phyloP scores from a whole-genome alignment of 2,797 vertebrate species.

The Pseudochaenichthys georgianus region DNA sequence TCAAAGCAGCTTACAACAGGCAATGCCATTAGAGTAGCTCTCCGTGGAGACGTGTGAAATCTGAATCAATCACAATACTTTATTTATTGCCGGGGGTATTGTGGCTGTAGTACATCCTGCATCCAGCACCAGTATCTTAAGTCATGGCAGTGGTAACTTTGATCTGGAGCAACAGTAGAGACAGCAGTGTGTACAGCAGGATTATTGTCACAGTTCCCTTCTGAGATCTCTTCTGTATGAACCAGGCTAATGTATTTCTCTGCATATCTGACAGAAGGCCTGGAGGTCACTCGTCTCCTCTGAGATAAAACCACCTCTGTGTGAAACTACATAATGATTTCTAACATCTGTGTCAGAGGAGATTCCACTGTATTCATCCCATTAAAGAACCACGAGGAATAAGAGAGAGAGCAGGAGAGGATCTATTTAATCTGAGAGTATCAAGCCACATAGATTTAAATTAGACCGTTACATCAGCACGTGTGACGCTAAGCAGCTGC shows the following conservation, averaged over 20 bases:
- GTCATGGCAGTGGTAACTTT: too few relatives aligned
- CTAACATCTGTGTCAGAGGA: background rate
- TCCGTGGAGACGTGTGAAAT: background rate
- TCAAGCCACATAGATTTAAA: background rate
- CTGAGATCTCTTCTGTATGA: slow-evolving; percentile 43
- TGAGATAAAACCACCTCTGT: slow-evolving; percentile 5
- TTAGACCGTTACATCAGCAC: background rate
- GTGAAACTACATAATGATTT: too few relatives aligned
- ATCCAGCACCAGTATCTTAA: too few relatives aligned
- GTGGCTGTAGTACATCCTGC: too few relatives aligned
- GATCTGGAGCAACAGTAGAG: too few relatives aligned
- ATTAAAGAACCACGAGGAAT: background rate
- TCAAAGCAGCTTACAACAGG: slow-evolving; percentile 16
- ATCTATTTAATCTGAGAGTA: background rate
- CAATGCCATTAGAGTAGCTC: background rate
- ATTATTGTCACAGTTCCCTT: slow-evolving; percentile 24
- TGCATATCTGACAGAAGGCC: slow-evolving; percentile 43
- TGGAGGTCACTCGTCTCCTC: slow-evolving; percentile 28
- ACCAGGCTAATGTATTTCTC: slow-evolving; percentile 62
- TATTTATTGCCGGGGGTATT: too few relatives aligned
- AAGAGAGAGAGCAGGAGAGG: background rate
- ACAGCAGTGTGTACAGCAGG: background rate
- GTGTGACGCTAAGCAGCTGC: background rate
- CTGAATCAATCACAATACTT: too few relatives aligned
- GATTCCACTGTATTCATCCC: background rate